These are phyloP conservation scores for Psammodynastes pulverulentus DNA, from an alignment of 2,113 vertebrate species.

Conservation along the genomic window DNA sequence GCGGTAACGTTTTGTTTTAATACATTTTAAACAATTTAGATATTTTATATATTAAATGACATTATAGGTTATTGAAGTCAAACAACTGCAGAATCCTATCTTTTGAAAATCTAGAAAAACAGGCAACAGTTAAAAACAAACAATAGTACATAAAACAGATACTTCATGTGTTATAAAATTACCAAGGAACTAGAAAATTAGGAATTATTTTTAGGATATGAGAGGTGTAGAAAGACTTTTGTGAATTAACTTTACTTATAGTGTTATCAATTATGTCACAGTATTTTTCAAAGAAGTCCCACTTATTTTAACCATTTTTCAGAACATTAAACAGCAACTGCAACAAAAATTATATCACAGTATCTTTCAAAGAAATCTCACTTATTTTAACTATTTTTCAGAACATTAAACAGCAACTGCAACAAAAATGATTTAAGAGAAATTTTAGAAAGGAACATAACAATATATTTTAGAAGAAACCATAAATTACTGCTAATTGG, in stretches of 20 bases:
- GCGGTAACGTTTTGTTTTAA: slow-evolving; percentile 5
- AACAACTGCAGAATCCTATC: neutral
- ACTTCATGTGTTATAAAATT: neutral
- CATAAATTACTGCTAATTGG: neutral
- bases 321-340: neutral
- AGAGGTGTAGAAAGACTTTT: neutral
- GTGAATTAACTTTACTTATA: neutral
- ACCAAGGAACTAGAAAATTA: neutral
- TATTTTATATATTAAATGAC: neutral
- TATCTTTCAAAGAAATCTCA: neutral
- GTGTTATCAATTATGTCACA: neutral
- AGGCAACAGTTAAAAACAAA: neutral
- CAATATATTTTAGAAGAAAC: neutral
- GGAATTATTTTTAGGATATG: neutral
- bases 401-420: neutral
- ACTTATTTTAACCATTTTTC: neutral
- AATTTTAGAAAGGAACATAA: neutral
- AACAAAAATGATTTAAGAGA: neutral
- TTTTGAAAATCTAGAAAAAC: neutral
- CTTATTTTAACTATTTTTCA: neutral
- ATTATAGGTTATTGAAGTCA: neutral
- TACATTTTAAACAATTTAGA: neutral
- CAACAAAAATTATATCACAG: neutral
- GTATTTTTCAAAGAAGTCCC: neutral
- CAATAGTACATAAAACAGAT: neutral